These are phyloP conservation scores for Phocides pigmalion DNA, from an alignment of 1,140 invertebrate species.

Conservation along the genomic window DNA sequence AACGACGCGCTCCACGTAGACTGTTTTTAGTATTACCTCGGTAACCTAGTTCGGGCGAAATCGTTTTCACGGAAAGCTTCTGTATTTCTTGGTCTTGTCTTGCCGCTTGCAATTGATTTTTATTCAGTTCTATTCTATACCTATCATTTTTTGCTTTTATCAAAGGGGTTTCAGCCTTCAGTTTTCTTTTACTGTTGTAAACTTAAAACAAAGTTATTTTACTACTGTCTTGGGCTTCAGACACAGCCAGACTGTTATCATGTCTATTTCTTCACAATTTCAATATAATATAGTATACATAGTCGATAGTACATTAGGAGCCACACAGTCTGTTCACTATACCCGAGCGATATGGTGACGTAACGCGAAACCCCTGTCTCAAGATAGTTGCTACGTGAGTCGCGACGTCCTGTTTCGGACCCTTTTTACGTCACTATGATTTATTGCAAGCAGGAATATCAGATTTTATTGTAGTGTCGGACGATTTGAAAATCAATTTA, in stretches of 20 bases:
- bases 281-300: background rate
- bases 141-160: background rate
- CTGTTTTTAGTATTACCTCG: slow-evolving; percentile 49
- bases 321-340: slow-evolving; percentile 19
- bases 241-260: no score
- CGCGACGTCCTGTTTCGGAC: slow-evolving; percentile 24
- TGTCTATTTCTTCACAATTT: no score
- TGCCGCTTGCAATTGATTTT: slow-evolving; percentile 12
- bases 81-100: slow-evolving; percentile 28
- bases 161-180: background rate
- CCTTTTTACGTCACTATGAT: slow-evolving; percentile 25
- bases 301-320: slow-evolving; percentile 6
- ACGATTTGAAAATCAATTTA: background rate
- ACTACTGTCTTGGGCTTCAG: no score
- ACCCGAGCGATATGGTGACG: slow-evolving; percentile 7
- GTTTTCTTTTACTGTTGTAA: no score
- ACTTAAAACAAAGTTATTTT: no score
- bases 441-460: slow-evolving; percentile 22
- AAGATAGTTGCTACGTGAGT: slow-evolving; percentile 26
- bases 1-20: slow-evolving; percentile 55
- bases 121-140: background rate
- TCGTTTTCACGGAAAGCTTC: slow-evolving; percentile 30
- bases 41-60: slow-evolving; percentile 51
- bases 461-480: slow-evolving; percentile 3
- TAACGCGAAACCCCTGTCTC: slow-evolving; percentile 24